Base-by-base conservation (phyloP, 2,797 vertebrate species). In the Telmatherina bonti region DNA sequence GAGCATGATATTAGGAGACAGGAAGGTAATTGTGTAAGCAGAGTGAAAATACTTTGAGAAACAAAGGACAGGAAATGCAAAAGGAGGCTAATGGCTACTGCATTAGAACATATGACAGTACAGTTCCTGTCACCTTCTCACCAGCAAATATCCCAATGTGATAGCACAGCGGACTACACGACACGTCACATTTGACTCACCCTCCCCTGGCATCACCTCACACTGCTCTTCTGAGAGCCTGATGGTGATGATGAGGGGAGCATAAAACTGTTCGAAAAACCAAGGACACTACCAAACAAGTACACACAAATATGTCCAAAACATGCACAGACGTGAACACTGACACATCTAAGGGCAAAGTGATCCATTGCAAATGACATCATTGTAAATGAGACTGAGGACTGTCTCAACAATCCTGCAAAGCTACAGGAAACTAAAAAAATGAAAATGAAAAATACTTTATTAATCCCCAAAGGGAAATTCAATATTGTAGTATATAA, bases 271-370 rank as follows among this genome's bases (percentile, higher is more conserved):
- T 54, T 70, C 38, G 69, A n/a, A 69, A 78, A 62, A 74, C 59
- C 76, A 86, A 83, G 74, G 74, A 71, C 72, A 63, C 75, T 63
- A 62, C 36, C 26, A 49, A 45, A 49, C 11, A 72, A 16, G 52
- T 43, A 76, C 62, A 74, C 22, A 51, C 53, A 81, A 62, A 79
- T 43, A 78, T 62, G 63, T 22, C 47, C 41, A 31, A 47, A 69
- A 77, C 70, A 81, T 33, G 35, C 71, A 58, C 5, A 22, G 68
- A 72, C 66, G 65, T 51, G 60, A 38, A 18, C 82, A 66, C 62
- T 31, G 63, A 78, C 72, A 54, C 65, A 47, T 51, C 59, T 64
- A 83, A 88, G 81, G 84, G 65, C 81, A 85, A 69, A 86, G 56
- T 63, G 49, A 83, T 79, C 74, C 57, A 60, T 72, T 74, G 67